Base-by-base conservation (phyloP, 2,888 invertebrate genomes). In the Agriopis aurantiaria region DNA sequence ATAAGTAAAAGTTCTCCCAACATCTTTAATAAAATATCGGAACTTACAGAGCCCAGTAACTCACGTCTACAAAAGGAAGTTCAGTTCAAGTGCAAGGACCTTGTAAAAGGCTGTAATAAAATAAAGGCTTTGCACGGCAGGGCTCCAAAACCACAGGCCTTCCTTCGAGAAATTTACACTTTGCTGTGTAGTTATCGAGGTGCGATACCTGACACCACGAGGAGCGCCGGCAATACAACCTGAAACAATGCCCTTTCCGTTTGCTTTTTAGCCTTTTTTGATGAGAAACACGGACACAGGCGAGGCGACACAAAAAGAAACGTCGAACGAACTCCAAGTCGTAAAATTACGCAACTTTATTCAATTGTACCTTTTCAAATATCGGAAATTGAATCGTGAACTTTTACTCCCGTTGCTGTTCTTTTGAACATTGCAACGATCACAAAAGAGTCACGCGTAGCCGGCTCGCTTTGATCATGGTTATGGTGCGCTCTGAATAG, bases 51-150 rank as follows among this genome's bases (percentile, higher is more conserved):
- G 65, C 61, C 56, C 33, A 69, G 45, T 56, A 67, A 65, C 41
- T 65, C 62, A 71, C 56, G 61, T 33, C 49, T 62, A 72, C 68
- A 74, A 65, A 12, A 60, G 49, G 9, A 43, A 71, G 33, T 33
- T 33, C 67, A 81, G 81, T 84, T 82, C 83, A 87, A 86, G 89
- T 83, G 84, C 89, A 89, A 89, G 80, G 82, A 86, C 86, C 88
- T 85, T 88, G 82, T 88, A 88, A 88, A 86, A 81, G 72, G 68
- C 77, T 75, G 79, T 81, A 90, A 90, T 88, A 89, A 90, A 89
- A 89, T 88, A 87, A 90, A 87, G 82, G 82, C 79, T 85, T 86
- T 78, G 80, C 87, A 75, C 86, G 77, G 84, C 87, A 85, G 83
- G 87, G 81, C 80, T 83, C 84, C 85, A 77, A 85, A 88, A 88